A percentile compares a stretch with the other conserved stretches of the same genome.
These are phyloP conservation scores for Ophthalmolycus amberensis DNA, from an alignment of 2,113 vertebrate species.

Conservation along the genomic window DNA sequence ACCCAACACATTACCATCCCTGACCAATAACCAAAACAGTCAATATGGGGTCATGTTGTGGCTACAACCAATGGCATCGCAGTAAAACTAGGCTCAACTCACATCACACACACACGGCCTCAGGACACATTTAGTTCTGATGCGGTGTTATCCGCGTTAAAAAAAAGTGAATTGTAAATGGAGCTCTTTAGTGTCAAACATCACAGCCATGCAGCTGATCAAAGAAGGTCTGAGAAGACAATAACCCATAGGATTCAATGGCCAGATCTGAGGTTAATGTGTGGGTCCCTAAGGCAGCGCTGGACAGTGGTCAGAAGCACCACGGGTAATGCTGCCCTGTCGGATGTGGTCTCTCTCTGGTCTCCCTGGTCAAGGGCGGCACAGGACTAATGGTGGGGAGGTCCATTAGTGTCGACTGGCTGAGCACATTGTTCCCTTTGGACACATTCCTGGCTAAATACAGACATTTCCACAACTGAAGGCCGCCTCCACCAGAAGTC, in stretches of 20 bases:
- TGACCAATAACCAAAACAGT: constrained; percentile 61
- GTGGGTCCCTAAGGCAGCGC: constrained; percentile 11
- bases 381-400: constrained; percentile 74
- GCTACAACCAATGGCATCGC: constrained; percentile 39
- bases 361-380: constrained; percentile 74
- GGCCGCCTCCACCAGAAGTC: constrained; percentile 62
- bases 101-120: constrained; percentile 22
- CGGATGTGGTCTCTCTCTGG: constrained; percentile 55
- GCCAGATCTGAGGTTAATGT: constrained; percentile 46
- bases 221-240: constrained; percentile 13
- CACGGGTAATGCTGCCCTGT: constrained; percentile 61
- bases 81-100: constrained; percentile 58
- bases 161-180: constrained; percentile 48
- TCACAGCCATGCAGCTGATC: constrained; percentile 24
- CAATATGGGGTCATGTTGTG: constrained; percentile 47
- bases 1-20: constrained; percentile 44
- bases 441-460: constrained; percentile 80
- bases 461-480: constrained; percentile 75
- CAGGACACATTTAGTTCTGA: constrained; percentile 45
- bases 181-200: constrained; percentile 16
- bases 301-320: constrained; percentile 44
- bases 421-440: constrained; percentile 80
- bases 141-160: background rate
- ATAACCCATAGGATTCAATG: constrained; percentile 49
- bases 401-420: constrained; percentile 79